phyloP scores from a whole-genome alignment of 2,113 vertebrate genomes.

The Cyrtonyx montezumae region DNA sequence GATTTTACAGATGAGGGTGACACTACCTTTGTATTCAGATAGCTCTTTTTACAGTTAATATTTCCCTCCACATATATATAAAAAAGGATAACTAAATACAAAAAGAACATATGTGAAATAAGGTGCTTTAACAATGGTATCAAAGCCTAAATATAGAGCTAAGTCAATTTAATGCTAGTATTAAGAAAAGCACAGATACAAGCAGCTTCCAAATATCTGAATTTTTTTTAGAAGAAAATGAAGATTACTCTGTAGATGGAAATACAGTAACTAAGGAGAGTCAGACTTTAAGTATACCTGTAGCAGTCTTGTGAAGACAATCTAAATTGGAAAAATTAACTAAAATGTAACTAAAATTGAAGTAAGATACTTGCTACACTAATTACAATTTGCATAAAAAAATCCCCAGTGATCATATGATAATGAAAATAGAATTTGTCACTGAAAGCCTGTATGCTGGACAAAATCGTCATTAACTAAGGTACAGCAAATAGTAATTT shows the following conservation, averaged over 20 bases:
- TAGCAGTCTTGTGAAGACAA: background rate
- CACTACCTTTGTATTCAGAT: background rate
- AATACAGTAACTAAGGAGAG: background rate
- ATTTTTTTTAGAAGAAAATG: background rate
- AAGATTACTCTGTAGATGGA: background rate
- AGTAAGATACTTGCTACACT: background rate
- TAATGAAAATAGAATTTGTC: background rate
- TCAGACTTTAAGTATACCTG: background rate
- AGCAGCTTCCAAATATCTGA: background rate
- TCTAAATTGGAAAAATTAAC: background rate
- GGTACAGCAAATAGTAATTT: background rate
- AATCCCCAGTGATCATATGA: background rate
- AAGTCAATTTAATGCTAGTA: background rate
- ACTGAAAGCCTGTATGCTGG: background rate
- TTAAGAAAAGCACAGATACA: background rate
- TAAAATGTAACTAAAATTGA: background rate
- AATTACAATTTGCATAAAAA: background rate
- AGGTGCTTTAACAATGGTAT: background rate
- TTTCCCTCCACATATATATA: background rate
- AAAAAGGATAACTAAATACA: background rate
- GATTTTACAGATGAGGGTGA: constrained; percentile 38
- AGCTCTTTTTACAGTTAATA: background rate
- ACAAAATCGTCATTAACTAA: background rate
- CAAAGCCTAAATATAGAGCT: background rate
- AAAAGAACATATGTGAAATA: background rate